Evolutionary conservation across 2,113 vertebrate genomes (phyloP).

Genomic region (Callospermophilus lateralis): DNA sequence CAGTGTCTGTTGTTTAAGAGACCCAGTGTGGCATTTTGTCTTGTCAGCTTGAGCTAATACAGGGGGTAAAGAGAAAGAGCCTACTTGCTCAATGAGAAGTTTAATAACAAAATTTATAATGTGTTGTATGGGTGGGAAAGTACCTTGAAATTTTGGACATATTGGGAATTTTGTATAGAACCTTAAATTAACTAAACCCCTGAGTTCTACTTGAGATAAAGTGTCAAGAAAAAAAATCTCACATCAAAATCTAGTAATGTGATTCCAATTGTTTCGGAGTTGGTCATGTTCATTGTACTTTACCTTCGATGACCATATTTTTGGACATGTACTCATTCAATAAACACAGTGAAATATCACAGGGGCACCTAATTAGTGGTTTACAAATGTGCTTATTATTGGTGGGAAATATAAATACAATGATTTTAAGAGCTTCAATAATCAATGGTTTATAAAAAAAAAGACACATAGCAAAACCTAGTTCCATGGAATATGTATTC

Average conservation of each 20-base stretch:
- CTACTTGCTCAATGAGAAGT: neutral
- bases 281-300: neutral
- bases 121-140: neutral
- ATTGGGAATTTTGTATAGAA: neutral
- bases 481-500: neutral
- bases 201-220: neutral
- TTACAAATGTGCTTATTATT: neutral
- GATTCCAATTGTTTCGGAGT: neutral
- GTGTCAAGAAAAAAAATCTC: neutral
- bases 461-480: neutral
- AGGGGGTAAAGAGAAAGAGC: neutral
- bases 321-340: neutral
- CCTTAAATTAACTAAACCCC: neutral
- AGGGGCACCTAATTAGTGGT: neutral
- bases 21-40: neutral
- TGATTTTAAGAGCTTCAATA: neutral
- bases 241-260: neutral
- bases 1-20: neutral
- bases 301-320: neutral
- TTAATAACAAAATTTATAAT: neutral
- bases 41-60: neutral
- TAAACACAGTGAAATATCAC: neutral
- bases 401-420: slow-evolving; percentile 1
- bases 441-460: neutral
- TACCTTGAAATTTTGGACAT: slow-evolving; percentile 20